Evolutionary conservation across 2,113 vertebrate genomes (phyloP).

Genomic region (Oncorhynchus gorbuscha): DNA sequence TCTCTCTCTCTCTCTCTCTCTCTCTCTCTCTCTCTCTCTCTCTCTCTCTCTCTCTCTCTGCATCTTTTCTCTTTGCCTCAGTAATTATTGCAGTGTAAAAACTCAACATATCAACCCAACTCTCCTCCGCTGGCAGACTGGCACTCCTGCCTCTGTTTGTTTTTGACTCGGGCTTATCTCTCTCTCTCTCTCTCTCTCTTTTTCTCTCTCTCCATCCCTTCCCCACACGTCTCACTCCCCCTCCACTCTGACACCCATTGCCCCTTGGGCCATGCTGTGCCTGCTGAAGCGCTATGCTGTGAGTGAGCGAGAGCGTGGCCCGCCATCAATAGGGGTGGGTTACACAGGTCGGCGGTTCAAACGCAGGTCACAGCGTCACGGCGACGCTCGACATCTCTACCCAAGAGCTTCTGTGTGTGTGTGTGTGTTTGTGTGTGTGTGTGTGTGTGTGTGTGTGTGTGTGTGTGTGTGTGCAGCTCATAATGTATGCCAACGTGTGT

Average conservation of each 20-base stretch:
- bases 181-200: no score
- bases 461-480: constrained; percentile 2
- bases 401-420: background rate
- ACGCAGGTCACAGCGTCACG: constrained; percentile 65
- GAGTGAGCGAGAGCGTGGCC: constrained; percentile 34
- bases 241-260: constrained; percentile 8
- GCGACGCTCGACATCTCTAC: constrained; percentile 21
- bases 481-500: constrained; percentile 12
- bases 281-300: constrained; percentile 55
- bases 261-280: constrained; percentile 59
- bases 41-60: no score
- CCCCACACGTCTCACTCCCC: background rate
- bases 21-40: no score
- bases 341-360: constrained; percentile 77
- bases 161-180: background rate
- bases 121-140: no score
- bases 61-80: no score
- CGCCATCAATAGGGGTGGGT: constrained; percentile 75
- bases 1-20: no score
- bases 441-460: constrained; percentile 7
- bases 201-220: background rate
- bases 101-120: no score
- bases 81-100: no score
- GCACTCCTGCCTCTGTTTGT: no score
- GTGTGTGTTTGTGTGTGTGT: background rate